Evolutionary conservation across 1,140 invertebrate genomes (phyloP).

Genomic region (Drosophila kanapiae): DNA sequence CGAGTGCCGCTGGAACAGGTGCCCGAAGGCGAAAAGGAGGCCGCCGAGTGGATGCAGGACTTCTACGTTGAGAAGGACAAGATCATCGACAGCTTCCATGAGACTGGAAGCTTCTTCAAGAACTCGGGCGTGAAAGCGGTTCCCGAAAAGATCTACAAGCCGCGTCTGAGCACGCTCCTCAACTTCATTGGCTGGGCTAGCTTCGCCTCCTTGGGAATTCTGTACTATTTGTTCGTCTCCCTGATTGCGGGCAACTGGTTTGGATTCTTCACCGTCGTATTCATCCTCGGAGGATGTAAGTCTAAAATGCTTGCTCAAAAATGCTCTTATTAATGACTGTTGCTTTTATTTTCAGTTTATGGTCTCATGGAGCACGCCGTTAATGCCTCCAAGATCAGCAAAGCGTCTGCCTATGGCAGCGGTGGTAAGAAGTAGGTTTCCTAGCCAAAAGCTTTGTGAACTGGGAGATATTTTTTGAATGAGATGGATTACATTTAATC

Average conservation of each 20-base stretch:
- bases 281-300: slow-evolving; percentile 90
- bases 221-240: slow-evolving; percentile 89
- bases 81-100: slow-evolving; percentile 92
- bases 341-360: slow-evolving; percentile 88
- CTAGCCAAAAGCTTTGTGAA: slow-evolving; percentile 8
- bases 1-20: slow-evolving; percentile 93
- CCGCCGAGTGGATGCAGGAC: slow-evolving; percentile 93
- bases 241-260: slow-evolving; percentile 90
- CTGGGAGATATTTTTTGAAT: not conserved
- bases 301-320: slow-evolving; percentile 66
- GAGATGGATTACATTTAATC: slow-evolving; percentile 1
- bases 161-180: slow-evolving; percentile 89
- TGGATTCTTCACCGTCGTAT: slow-evolving; percentile 88
- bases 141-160: slow-evolving; percentile 87
- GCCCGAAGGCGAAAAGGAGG: slow-evolving; percentile 92
- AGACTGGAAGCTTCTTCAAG: slow-evolving; percentile 93
- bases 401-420: slow-evolving; percentile 91
- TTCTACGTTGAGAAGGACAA: slow-evolving; percentile 88
- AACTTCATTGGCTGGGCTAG: slow-evolving; percentile 90
- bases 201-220: slow-evolving; percentile 89
- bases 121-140: slow-evolving; percentile 89
- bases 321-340: not conserved
- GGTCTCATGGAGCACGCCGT: slow-evolving; percentile 91
- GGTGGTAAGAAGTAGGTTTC: slow-evolving; percentile 31
- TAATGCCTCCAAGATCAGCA: slow-evolving; percentile 93